Evolutionary conservation across 2,113 vertebrate genomes (phyloP), one percentile per base, ranked within the genome.

Genomic region (Nibea coibor): DNA sequence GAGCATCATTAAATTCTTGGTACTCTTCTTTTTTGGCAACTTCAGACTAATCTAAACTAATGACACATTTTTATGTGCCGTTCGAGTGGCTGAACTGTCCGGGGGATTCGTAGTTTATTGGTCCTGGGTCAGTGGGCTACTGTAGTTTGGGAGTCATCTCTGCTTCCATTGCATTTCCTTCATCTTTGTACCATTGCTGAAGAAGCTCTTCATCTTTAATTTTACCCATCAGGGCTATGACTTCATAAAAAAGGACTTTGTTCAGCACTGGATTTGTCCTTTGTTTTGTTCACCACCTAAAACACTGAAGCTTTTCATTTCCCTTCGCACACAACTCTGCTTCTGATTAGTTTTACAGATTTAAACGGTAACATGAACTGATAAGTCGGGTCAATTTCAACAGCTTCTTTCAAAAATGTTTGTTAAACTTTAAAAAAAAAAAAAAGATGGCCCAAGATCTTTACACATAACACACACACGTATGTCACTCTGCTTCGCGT

Each of bases 211-310:
- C 17, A 20, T 42, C 14, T 57, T 39, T 71, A 71, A 70, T 16
- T 10, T 45, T 5, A 72, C 35, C 26, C 56, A 66, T 47, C 47
- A 47, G 71, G 66, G 14, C 50, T n/a, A 9, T 12, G 19, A 31
- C 39, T 54, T 76, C 35, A 63, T 16, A 6, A 20, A 4, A 4
- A 62, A 35, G 15, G 22, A 63, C 54, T 31, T 2, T 8, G 54
- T 15, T 42, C 11, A 67, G 63, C 6, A 12, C 17, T 63, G 17
- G 14, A 26, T 26, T 4, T 28, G 57, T 9, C 26, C 58, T 63
- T 28, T 35, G 31, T 35, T 35, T 45, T 26, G 77, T 66, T 69
- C 51, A 65, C 51, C 65, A 58, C 31, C 24, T 67, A 17, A 62
- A 56, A 54, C 39, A 20, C 3, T 10, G 47, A 35, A 47, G 11